Base-by-base conservation (phyloP, 92 coral and sea anemone genomes). In the Virgularia gustaviana region DNA sequence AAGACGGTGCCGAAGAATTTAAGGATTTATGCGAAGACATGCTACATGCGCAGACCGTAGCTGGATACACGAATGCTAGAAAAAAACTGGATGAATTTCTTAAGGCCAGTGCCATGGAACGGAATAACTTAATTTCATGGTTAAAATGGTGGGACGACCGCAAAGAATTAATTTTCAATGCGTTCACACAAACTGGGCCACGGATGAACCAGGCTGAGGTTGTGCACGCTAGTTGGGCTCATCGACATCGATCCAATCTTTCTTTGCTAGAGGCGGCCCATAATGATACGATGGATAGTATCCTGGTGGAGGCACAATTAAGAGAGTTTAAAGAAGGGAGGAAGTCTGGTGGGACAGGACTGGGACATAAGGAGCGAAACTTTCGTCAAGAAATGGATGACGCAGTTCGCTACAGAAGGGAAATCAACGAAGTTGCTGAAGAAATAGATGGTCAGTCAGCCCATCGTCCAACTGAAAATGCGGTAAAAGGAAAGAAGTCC, bases 111-210 rank as follows among this genome's bases (percentile, higher is more conserved):
- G 49, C 39, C 28, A n/a, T n/a, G n/a, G 65, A 65, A 22, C 33
- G 65, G 20, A 36, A 64, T 42, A 32, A 20, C 27, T 15, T 65
- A 25, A 39, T 53, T 25, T 12, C 65, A n/a, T 78, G 77, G 77
- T 54, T 67, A 20, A 43, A 68, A 16, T 67, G 83, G 83, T 78
- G 83, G 83, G 47, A 77, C 63, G 24, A 10, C 37, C 37, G 81
- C 45, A 39, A 49, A 22, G 60, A 65, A 27, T 78, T 78, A 36
- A 78, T 78, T 18, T 78, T 68, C 61, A 53, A 65, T 25, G 83
- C 70, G 6, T 78, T 78, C 15, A 71, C 77, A 16, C 83, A 76
- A 7, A n/a, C n/a, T n/a, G 22, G 37, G 32, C 67, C 34, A 22
- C 83, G n/a, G n/a, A n/a, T 78, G 18, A 79, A 25, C 23, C 13